These are phyloP conservation scores for Thalassoma bifasciatum DNA, from an alignment of 2,113 vertebrate species.

Conservation along the genomic window DNA sequence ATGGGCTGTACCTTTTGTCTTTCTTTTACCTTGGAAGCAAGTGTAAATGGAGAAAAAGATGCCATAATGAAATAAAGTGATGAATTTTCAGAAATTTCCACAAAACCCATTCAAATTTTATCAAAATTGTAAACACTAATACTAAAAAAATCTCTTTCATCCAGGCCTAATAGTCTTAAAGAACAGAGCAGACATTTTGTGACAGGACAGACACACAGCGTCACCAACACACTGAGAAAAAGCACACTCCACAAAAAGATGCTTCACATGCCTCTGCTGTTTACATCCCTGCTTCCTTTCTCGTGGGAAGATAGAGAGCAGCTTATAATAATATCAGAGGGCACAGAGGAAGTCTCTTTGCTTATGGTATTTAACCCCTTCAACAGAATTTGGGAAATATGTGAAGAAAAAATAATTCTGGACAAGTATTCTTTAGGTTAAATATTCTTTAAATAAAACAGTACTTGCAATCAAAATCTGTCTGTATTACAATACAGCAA, in stretches of 20 bases:
- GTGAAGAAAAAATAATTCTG: not conserved
- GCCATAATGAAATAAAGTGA: no score
- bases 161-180: not conserved
- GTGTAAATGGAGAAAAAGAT: no score
- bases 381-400: slow-evolving; percentile 26
- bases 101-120: not conserved
- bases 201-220: not conserved
- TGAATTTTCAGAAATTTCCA: no score
- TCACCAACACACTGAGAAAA: slow-evolving; percentile 3
- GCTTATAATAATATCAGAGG: slow-evolving; percentile 43
- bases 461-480: not conserved
- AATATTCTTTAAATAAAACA: no score
- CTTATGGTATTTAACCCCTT: slow-evolving; percentile 16
- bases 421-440: no score
- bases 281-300: slow-evolving; percentile 75
- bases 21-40: no score
- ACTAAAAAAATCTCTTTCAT: not conserved
- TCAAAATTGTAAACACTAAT: no score
- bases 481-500: no score
- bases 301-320: slow-evolving; percentile 64
- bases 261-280: slow-evolving; percentile 56
- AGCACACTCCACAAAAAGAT: slow-evolving; percentile 26
- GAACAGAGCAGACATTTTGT: not conserved
- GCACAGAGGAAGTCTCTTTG: slow-evolving; percentile 28
- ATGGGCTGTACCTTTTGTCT: no score